Evolutionary conservation across 2,888 invertebrate genomes (phyloP), one percentile per base, ranked within the genome.

Genomic region (Macrophya annulata): DNA sequence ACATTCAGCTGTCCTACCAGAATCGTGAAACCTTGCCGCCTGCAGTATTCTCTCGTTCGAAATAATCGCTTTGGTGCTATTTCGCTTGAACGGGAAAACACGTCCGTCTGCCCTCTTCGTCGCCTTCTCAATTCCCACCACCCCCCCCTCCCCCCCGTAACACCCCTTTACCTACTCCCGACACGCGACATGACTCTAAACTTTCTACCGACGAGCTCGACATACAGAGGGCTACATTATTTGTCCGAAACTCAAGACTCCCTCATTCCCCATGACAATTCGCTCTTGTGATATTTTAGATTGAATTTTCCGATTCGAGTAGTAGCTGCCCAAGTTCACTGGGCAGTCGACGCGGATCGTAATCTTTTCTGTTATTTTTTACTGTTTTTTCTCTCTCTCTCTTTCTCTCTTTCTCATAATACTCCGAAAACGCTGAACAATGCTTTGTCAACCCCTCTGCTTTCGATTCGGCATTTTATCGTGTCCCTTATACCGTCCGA

Each of bases 211-310:
- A 62, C 81, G 59, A 81, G 81, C 62, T 43, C 81, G 43, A 81
- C 59, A 81, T 62, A 81, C 81, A 81, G 81, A 81, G 81, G 81
- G 81, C 21, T 81, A 62, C 37, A 81, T 81, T 81, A 81, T 81
- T 81, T 62, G 81, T 81, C 59, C 43, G 81, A 81, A 81, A 81
- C 43, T 62, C 81, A 62, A 43, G 25, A 81, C 31, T 59, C 43
- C 51, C 6, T 31, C 21, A 12, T 21, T 40, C 12, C 21, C 43
- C 62, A 10, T 15, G 81, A 62, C 81, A 43, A 40, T 62, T 62
- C 81, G 77, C 25, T 81, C 15, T 21, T 10, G 15, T 43, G 43
- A 81, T 62, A 81, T 81, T 62, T 81, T 59, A 25, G n/a, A 81
- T 81, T 81, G 12, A 81, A 81, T 81, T 81, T 81, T 43, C 40